Percentiles rank a stretch among this genome's conserved stretches.
phyloP scores from a whole-genome alignment of 2,797 vertebrate genomes.

The Vireo griseus region DNA sequence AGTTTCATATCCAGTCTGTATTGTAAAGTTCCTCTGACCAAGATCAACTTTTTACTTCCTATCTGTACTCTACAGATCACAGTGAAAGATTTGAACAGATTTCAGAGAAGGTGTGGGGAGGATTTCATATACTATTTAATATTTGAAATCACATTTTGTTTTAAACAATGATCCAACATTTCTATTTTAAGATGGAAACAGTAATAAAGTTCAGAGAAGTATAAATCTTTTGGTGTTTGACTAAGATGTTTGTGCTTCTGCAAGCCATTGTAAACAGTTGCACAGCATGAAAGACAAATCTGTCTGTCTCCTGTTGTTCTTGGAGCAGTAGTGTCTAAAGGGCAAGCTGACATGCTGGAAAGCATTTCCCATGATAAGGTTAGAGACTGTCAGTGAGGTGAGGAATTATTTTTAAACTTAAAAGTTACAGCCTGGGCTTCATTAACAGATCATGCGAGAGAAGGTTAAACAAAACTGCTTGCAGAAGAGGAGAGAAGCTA shows the following conservation, averaged over 20 bases:
- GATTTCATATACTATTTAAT: not conserved
- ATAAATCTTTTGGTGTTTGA: not conserved
- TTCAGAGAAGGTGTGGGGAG: not conserved
- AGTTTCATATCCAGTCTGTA: not conserved
- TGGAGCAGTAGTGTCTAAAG: constrained; percentile 23
- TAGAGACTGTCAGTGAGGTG: not conserved
- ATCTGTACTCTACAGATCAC: not conserved
- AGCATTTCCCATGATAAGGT: constrained; percentile 21
- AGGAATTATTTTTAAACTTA: constrained; percentile 54
- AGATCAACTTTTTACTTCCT: not conserved
- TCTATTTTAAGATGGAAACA: not conserved
- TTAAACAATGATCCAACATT: not conserved
- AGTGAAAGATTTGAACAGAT: not conserved
- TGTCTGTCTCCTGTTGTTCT: not conserved
- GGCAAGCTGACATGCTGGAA: constrained; percentile 37
- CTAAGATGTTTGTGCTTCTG: not conserved
- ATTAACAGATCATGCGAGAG: constrained; percentile 56
- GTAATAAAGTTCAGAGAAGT: not conserved
- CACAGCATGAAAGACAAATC: not conserved
- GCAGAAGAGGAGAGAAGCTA: not conserved
- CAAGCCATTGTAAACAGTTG: not conserved
- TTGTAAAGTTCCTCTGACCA: not conserved
- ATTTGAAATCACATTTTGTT: not conserved
- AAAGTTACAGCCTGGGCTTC: not conserved
- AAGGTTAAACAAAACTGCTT: constrained; percentile 41